Evolutionary conservation across 2,113 vertebrate species (phyloP), one percentile per base, ranked within the genome.

Genomic region (Vidua chalybeata): DNA sequence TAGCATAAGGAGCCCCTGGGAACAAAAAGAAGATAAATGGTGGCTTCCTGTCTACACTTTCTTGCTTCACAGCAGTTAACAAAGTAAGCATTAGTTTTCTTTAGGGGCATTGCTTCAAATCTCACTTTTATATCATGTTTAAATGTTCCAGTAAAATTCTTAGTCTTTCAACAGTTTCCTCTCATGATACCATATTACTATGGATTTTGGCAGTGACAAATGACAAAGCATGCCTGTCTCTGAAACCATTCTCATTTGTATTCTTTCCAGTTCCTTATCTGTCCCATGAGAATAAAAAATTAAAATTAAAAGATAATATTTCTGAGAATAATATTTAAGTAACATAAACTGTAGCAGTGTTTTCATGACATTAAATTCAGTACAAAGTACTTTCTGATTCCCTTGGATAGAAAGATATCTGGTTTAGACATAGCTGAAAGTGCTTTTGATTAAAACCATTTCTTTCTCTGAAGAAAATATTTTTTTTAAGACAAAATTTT

Each of bases 151-250:
- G 91, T 82, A 94, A 96, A 96, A 96, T 95, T 82, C 83, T 96
- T 82, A 61, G 82, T 82, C 95, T 95, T 96, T 86, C 81, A 95
- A 72, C 71, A 35, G 88, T 66, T 92, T 51, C 93, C 51, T 94
- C 95, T 97, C 87, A 91, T 87, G 96, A 97, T 95, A 86, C 86
- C 58, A 61, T 85, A 77, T 94, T 96, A 95, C 91, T 95, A 96
- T 75, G 67, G 86, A 84, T 88, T 94, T 91, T 96, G 95, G 75
- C 95, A 94, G 81, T 91, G 96, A 96, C 89, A 97, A 98, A 96
- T 97, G 96, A 93, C 87, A 96, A 96, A 95, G 87, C 35, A 89
- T 94, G 90, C 86, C 58, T 92, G 87, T 94, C 84, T 97, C 84
- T 94, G 84, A 97, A 95, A 73, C 62, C 87, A 77, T 96, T 95